phyloP scores from a whole-genome alignment of 2,888 invertebrate species.

The Hofmannophila pseudospretella region DNA sequence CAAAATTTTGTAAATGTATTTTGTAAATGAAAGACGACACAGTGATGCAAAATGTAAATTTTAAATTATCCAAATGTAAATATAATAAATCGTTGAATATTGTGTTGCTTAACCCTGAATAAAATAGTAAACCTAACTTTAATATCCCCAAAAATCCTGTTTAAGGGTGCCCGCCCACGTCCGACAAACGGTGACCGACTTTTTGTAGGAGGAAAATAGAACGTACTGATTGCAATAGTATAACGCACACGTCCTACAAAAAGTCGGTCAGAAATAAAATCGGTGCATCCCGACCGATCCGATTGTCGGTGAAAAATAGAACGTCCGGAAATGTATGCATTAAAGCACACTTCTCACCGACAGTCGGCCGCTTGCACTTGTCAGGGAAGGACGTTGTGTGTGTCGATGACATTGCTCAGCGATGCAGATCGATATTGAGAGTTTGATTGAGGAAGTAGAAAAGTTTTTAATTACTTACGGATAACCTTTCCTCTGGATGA shows the following conservation, averaged over 20 bases:
- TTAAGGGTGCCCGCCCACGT: no score
- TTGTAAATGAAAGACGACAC: conserved; percentile 6
- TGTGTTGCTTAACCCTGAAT: neutral
- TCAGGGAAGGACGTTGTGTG: no score
- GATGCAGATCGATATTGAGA: no score
- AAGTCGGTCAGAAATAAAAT: conserved; percentile 1
- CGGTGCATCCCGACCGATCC: conserved; percentile 1
- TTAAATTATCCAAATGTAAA: neutral
- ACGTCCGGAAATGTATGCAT: neutral
- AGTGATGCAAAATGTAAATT: conserved; percentile 2
- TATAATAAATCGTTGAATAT: no score
- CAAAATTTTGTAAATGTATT: conserved; percentile 2
- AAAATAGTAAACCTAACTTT: neutral
- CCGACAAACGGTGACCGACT: neutral
- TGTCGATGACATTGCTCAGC: no score
- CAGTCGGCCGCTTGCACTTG: neutral
- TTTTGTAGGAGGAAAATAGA: neutral
- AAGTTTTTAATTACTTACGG: no score
- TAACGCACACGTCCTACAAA: conserved; percentile 1
- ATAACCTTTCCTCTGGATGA: no score
- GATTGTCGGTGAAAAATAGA: neutral
- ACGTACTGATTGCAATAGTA: neutral
- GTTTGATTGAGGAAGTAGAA: no score
- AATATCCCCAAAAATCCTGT: conserved; percentile 2
- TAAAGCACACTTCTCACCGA: neutral